phyloP scores from a whole-genome alignment of 2,797 vertebrate genomes.

The Cyprinella venusta region DNA sequence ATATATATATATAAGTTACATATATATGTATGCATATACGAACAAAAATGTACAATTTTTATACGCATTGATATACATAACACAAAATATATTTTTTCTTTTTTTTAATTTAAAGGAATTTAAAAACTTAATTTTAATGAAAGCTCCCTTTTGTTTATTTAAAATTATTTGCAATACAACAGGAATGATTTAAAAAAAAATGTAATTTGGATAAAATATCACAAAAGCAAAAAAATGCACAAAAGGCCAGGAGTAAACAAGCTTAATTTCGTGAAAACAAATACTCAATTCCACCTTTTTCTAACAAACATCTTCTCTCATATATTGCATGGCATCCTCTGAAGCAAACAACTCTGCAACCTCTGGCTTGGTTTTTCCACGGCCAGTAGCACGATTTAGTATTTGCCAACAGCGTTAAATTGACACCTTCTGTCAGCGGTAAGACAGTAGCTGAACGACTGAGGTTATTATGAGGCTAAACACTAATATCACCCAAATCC shows the following conservation, averaged over 20 bases:
- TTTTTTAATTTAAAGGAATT: background rate
- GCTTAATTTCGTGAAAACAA: background rate
- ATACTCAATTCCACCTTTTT: background rate
- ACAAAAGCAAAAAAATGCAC: background rate
- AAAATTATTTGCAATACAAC: background rate
- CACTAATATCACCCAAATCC: slow-evolving; percentile 61
- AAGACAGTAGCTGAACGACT: slow-evolving; percentile 63
- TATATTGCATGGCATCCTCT: background rate
- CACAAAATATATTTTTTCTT: too few relatives aligned
- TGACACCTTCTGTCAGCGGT: slow-evolving; percentile 18
- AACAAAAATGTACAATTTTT: too few relatives aligned
- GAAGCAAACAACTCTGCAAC: background rate
- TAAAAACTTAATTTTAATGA: background rate
- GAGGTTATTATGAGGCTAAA: slow-evolving; percentile 60
- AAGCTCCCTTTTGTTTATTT: background rate
- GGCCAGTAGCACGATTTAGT: background rate
- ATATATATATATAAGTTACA: too few relatives aligned
- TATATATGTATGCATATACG: background rate
- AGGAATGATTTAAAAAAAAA: background rate
- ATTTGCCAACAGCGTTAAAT: background rate
- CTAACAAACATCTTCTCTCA: background rate
- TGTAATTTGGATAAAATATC: background rate
- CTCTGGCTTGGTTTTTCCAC: slow-evolving; percentile 2
- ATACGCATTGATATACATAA: too few relatives aligned
- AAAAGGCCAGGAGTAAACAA: background rate